Base-by-base conservation (phyloP, 2,797 vertebrate species). In the Danio albolineatus region DNA sequence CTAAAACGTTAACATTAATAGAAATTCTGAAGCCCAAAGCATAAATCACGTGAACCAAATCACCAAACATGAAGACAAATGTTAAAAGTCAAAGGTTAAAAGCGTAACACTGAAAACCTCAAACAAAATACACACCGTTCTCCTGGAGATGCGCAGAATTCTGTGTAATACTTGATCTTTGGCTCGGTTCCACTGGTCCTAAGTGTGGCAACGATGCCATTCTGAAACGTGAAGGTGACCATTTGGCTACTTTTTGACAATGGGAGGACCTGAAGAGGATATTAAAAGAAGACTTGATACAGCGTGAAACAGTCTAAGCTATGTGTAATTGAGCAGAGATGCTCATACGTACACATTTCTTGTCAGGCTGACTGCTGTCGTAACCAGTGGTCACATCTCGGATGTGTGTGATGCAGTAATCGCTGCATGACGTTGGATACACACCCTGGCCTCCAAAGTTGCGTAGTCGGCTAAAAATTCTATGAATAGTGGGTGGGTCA, bases 181-280 rank as follows among this genome's bases (percentile, higher is more conserved):
- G 97, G 97, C 79, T 99, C 98, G 0, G 98, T 99, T n/a, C 98
- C 97, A 0, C 98, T 99, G 0, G 95, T 96, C 69, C 98, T 92
- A 39, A 99, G 93, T 2, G 98, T 98, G 70, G 96, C 96, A 67
- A 97, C 95, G 4, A 97, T 92, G 16, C 96, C 96, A 0, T 97
- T 98, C 84, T 96, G 94, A 59, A 99, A 95, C 0, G 91, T 95
- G 84, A 99, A 98, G 12, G 96, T 98, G 88, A 99, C 92, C 98
- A 99, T 99, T 82, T 99, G 96, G 83, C 96, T 95, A 89, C 84
- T 97, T 87, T 91, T 96, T 21, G 93, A 94, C 83, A 95, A 86
- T 0, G 97, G 98, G 84, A 99, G 93, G 44, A 96, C 94, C 97
- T 99, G 53, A 65, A 66, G 10, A 65, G 46, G 8, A 14, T 10